Base-by-base conservation (phyloP, 2,113 vertebrate genomes). In the Cephalopholis sonnerati region DNA sequence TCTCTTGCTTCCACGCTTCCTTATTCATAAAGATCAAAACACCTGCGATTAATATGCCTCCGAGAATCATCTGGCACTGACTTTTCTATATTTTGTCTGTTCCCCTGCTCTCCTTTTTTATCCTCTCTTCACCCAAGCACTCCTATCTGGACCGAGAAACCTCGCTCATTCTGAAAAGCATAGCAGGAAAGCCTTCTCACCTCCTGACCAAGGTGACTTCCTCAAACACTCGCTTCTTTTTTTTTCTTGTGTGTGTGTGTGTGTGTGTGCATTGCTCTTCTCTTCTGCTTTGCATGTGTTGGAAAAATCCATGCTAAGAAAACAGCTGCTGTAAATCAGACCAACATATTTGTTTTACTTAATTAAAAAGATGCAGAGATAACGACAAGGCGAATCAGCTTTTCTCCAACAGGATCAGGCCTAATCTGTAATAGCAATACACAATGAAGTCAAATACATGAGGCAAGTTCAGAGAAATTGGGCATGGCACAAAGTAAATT, bases 131-230 rank as follows among this genome's bases (percentile, higher is more conserved):
- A 79, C 80, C 91, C 88, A 99, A 99, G 98, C 98, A 99, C 95
- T 98, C 97, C 95, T 99, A 99, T 98, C 96, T 99, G 98, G 98
- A 99, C 97, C 97, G 96, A 97, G 98, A 99, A 97, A 99, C 98
- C 93, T 99, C 98, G 94, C 97, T 99, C 85, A 98, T 99, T 97
- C 96, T 99, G 97, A 97, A 98, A 99, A 99, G 97, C 97, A 99
- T 99, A 97, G 98, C 98, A 95, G 98, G 98, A 95, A 99, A 99
- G 90, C 98, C 98, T 96, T 97, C 98, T 97, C 98, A 99, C 95
- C 97, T 99, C 96, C 98, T 99, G 97, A 99, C 98, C 96, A 98
- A 99, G 98, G 98, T 99, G 98, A 99, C 89, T 89, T 91, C 91
- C 91, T 93, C 93, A 94, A 84, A 93, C 81, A 88, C 91, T 93